A percentile compares a stretch with the other conserved stretches of the same genome.
Evolutionary conservation across 2,888 invertebrate genomes (phyloP).

Genomic region (Epirrhoe tristata): DNA sequence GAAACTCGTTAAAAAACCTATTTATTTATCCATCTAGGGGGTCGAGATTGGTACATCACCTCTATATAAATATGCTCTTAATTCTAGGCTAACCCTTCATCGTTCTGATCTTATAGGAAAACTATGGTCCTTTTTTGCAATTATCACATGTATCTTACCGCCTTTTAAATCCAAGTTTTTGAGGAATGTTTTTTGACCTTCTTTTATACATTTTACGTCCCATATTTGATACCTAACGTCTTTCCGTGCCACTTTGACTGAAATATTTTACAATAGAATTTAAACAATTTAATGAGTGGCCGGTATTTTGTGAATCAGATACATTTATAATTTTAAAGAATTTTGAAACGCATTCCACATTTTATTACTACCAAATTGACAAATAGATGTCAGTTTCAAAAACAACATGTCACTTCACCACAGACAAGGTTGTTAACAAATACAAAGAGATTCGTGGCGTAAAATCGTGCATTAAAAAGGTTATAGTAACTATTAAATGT

Average conservation of each 20-base stretch:
- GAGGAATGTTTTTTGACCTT: slow-evolving; percentile 74
- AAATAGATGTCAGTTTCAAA: slow-evolving; percentile 11
- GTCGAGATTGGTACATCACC: no score
- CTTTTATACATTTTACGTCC: slow-evolving; percentile 72
- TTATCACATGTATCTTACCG: slow-evolving; percentile 53
- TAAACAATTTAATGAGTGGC: slow-evolving; percentile 28
- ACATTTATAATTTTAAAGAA: slow-evolving; percentile 37
- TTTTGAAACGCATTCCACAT: slow-evolving; percentile 41
- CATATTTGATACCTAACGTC: slow-evolving; percentile 73
- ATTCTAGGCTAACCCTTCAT: no score
- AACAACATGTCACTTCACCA: slow-evolving; percentile 7
- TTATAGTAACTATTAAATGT: not conserved
- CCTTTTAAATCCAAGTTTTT: slow-evolving; percentile 74
- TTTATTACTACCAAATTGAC: slow-evolving; percentile 15
- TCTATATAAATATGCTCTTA: no score
- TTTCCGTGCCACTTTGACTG: slow-evolving; percentile 75
- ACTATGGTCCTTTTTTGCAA: not conserved
- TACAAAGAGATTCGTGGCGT: not conserved
- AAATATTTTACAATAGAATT: slow-evolving; percentile 47
- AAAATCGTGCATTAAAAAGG: not conserved
- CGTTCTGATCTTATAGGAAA: no score
- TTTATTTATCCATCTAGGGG: no score
- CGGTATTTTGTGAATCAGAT: slow-evolving; percentile 7
- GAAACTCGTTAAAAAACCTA: no score
- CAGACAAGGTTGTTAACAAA: not conserved